Conservation (phyloP, 2,888 invertebrate species). For the Drosophila fungiperda region DNA sequence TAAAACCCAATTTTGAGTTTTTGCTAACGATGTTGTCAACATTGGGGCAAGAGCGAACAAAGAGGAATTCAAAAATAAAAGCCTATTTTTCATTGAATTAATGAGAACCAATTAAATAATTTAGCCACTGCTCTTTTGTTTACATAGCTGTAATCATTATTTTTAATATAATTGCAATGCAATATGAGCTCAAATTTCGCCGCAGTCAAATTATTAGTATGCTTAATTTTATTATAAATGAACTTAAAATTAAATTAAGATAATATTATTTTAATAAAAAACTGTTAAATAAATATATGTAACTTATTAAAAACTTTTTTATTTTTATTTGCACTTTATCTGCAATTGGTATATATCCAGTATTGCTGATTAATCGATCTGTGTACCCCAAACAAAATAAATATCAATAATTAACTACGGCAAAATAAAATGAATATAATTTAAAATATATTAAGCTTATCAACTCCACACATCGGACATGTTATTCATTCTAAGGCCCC, state of each 20-base stretch:
- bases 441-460: constrained; percentile 6
- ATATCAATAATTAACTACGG: neutral
- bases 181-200: too few species aligned
- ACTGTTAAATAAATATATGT: neutral
- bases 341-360: neutral
- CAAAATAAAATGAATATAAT: neutral
- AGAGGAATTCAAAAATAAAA: constrained; percentile 26
- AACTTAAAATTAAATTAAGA: neutral
- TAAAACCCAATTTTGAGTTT: constrained; percentile 22
- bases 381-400: neutral
- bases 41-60: constrained; percentile 4
- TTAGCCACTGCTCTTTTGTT: constrained; percentile 12
- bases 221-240: neutral
- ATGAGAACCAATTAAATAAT: constrained; percentile 25
- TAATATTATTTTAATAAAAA: neutral
- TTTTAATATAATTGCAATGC: neutral
- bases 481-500: constrained; percentile 2
- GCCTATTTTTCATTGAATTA: constrained; percentile 29
- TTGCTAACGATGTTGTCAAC: neutral
- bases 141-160: neutral
- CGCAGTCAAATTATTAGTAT: neutral
- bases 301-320: neutral
- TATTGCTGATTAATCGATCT: neutral
- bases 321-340: neutral
- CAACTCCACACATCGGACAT: neutral